These are phyloP conservation scores for Drosophila simulans DNA, from an alignment of 1,140 invertebrate species.

Conservation along the genomic window DNA sequence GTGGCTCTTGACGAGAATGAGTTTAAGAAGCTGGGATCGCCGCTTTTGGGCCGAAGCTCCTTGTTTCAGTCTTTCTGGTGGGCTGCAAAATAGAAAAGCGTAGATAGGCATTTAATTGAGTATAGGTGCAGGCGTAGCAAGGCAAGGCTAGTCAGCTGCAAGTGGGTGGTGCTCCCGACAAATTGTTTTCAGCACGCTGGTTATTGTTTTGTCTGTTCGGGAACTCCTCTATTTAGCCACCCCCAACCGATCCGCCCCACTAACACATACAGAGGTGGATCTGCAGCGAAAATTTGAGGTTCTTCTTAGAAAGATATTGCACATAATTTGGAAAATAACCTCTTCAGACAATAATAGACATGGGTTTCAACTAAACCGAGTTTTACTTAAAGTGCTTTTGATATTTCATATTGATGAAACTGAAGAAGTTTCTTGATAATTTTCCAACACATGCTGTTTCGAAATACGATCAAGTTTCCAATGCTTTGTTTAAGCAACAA, in stretches of 20 bases:
- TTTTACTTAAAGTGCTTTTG: too few relatives aligned
- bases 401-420: too few relatives aligned
- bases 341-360: too few relatives aligned
- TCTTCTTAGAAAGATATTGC: not conserved
- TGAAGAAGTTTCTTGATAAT: too few relatives aligned
- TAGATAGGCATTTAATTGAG: not conserved
- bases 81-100: conserved; percentile 5
- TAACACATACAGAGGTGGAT: not conserved
- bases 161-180: conserved; percentile 19
- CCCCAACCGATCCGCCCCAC: conserved; percentile 4
- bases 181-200: conserved; percentile 63
- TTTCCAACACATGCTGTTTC: too few relatives aligned
- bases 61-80: conserved; percentile 48
- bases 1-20: conserved; percentile 14
- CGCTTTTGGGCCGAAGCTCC: conserved; percentile 18
- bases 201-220: conserved; percentile 58
- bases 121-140: conserved; percentile 2
- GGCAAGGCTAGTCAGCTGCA: not conserved
- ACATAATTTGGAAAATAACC: too few relatives aligned
- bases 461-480: too few relatives aligned
- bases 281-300: too few relatives aligned
- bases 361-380: too few relatives aligned
- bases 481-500: too few relatives aligned
- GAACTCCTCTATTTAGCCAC: conserved; percentile 13
- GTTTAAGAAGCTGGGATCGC: conserved; percentile 32